Base-by-base conservation (phyloP, 1,140 invertebrate species). In the Drosophila sucinea region DNA sequence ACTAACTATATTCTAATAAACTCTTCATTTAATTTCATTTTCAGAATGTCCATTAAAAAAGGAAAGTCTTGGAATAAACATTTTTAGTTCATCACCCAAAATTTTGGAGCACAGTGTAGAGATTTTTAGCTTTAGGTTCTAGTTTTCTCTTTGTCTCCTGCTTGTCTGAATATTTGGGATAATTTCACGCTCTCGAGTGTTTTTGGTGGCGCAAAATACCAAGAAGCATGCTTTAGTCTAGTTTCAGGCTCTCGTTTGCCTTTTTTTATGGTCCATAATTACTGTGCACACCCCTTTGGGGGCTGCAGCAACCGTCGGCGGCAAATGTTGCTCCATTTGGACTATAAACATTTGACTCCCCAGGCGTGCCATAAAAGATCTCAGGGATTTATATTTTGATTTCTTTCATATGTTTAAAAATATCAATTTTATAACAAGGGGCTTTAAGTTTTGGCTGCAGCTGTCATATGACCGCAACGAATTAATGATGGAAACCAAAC, bases 261-360 rank as follows among this genome's bases (percentile, higher is more conserved):
- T 56, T 60, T 76, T 76, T 77, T 77, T 77, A 77, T 77, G 73
- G 66, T 55, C 62, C 66, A 67, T 77, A 77, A 77, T 77, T 77
- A 77, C 23, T 51, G 44, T 51, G 44, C 23, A 51, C 73, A 77
- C 66, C 73, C 73, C 66, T 77, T 77, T 77, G 60, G 73, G 62
- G 51, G 41, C 73, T 30, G 72, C 38, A 7, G 60, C 41, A 30
- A 58, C 35, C 35, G 35, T 38, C 35, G 29, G 17, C 71, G 44
- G 44, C 17, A 5, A n/a, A 6, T 17, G 41, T 17, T 17, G 44
- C 44, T 47, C 17, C 44, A 23, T 8, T 27, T 51, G 56, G 38
- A 74, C 73, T 40, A 77, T 77, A 76, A 77, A 70, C 73, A 77
- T 77, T 77, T 55, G 66, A n/a, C 66, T 77, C 60, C 73, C 73